Base-by-base conservation (phyloP, 23 tunicate species). In the Oikopleura vanhoeffeni region DNA sequence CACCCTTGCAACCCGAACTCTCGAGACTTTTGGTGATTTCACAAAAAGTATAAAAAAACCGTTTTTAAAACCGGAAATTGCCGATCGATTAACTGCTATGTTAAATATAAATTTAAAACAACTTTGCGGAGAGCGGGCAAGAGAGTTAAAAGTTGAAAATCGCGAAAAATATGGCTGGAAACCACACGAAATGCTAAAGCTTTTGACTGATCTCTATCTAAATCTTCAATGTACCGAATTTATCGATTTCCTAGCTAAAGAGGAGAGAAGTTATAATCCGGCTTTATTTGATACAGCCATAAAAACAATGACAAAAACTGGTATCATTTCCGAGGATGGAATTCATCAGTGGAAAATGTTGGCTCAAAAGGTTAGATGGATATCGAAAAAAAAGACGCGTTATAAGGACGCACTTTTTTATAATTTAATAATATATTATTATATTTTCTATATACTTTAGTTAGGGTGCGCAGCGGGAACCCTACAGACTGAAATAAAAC, bases 71-170 rank as follows among this genome's bases (percentile, higher is more conserved):
- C 97, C 92, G 38, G 97, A 92, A 87, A 76, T 92, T 57, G 97
- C 93, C 35, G 97, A 92, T 57, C 85, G 97, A 1, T 71, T 92
- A 41, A 91, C 92, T 18, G 97, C 97, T 18, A 92, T 92, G 97
- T 84, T 92, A 35, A 92, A 92, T 41, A 87, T 87, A 41, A 92
- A 92, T 84, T 71, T 92, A 86, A 87, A 87, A 83, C 97, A 92
- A 64, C 85, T 92, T 0, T 92, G 92, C 42, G 97, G 97, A 0
- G 92, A 91, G 86, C 89, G 88, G 84, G 90, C 92, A 41, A 89
- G 90, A 39, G 87, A 92, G 57, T 86, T 92, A 32, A 89, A 87
- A 64, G 97, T 92, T 0, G 85, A 89, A 79, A 86, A 92, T 18
- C 90, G 88, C 0, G 92, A 92, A 83, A 89, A 92, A 83, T 92